phyloP scores from a whole-genome alignment of 1,140 invertebrate species.

The Paraescarpia echinospica region DNA sequence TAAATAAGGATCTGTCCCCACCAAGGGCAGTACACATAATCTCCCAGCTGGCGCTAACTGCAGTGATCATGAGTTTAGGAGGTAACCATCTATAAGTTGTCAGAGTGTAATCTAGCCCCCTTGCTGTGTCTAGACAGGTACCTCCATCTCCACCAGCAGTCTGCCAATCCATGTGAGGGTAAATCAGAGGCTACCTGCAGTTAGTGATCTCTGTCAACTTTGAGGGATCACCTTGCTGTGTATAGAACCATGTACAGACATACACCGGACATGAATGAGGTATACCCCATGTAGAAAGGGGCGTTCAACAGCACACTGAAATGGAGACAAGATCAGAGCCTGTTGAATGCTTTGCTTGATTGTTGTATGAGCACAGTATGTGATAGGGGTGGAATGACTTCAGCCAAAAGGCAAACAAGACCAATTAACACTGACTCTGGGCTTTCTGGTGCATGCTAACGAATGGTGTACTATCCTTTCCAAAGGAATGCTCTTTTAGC shows the following conservation, averaged over 20 bases:
- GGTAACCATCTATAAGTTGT: neutral
- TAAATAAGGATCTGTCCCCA: too few relatives aligned
- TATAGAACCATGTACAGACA: neutral
- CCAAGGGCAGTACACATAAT: neutral
- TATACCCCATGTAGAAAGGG: neutral
- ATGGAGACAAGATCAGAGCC: neutral
- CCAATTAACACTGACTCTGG: neutral
- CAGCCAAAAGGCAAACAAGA: neutral
- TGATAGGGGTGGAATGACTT: neutral
- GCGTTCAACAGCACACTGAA: neutral
- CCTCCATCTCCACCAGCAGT: neutral
- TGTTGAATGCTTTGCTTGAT: neutral
- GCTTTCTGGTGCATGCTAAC: neutral
- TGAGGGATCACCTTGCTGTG: neutral
- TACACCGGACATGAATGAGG: neutral
- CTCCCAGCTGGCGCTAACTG: neutral
- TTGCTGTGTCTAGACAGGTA: neutral
- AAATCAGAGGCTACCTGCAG: neutral
- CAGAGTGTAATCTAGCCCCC: neutral
- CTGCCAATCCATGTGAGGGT: neutral
- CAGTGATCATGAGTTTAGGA: neutral
- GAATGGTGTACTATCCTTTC: neutral
- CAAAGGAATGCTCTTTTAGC: neutral
- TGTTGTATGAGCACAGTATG: neutral
- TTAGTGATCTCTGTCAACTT: neutral